Conservation (phyloP, 2,113 vertebrate species). For the Lipotes vexillifer region DNA sequence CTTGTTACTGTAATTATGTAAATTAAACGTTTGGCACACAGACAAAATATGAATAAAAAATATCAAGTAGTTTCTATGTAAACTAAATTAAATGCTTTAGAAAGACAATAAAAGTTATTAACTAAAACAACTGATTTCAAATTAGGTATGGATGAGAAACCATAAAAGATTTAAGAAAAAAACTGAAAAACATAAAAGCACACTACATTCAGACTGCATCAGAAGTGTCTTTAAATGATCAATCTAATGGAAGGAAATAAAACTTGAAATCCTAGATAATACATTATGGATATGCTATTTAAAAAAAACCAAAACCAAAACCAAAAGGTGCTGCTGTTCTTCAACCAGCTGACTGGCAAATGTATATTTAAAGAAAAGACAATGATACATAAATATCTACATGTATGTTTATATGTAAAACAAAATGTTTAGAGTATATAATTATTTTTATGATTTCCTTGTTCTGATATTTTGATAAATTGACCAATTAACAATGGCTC, state of each 20-base stretch:
- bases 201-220: background rate
- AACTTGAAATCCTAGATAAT: background rate
- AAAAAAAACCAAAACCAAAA: background rate
- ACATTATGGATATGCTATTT: background rate
- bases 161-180: background rate
- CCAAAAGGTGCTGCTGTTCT: background rate
- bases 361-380: background rate
- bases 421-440: background rate
- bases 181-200: background rate
- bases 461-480: background rate
- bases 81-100: background rate
- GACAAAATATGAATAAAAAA: background rate
- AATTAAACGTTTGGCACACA: background rate
- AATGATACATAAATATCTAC: background rate
- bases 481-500: background rate
- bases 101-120: background rate
- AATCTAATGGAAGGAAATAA: background rate
- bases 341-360: background rate
- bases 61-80: background rate
- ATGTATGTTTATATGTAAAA: background rate
- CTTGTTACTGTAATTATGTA: background rate
- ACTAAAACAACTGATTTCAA: background rate
- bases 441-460: background rate
- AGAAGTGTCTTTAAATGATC: background rate
- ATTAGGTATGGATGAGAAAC: background rate